These are phyloP conservation scores for Pollenia angustigena DNA, from an alignment of 2,888 invertebrate genomes.

Conservation along the genomic window DNA sequence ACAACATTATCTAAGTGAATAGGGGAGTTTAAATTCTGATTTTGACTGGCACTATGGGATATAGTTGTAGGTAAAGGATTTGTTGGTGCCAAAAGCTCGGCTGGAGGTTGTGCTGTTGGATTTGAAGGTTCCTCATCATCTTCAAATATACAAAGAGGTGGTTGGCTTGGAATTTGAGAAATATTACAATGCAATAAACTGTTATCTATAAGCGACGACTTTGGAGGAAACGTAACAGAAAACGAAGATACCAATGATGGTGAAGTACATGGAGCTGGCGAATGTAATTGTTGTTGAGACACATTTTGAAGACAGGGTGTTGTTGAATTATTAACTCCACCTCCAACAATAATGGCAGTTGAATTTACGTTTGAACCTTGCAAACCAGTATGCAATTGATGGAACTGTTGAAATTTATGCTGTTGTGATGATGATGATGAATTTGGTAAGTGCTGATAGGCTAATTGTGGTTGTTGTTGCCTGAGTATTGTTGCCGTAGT, in stretches of 20 bases:
- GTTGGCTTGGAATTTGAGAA: constrained; percentile 83
- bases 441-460: constrained; percentile 68
- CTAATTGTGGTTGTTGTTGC: constrained; percentile 73
- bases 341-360: constrained; percentile 30
- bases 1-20: constrained; percentile 75
- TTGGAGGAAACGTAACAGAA: constrained; percentile 78
- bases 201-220: constrained; percentile 80
- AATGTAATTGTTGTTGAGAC: constrained; percentile 70
- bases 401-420: constrained; percentile 76
- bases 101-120: constrained; percentile 79
- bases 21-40: constrained; percentile 58
- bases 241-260: constrained; percentile 68
- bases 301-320: constrained; percentile 32
- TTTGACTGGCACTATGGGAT: constrained; percentile 45
- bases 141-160: constrained; percentile 83
- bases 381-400: constrained; percentile 78
- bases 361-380: constrained; percentile 74
- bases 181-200: constrained; percentile 82
- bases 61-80: constrained; percentile 52
- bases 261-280: constrained; percentile 73
- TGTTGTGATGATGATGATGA: constrained; percentile 54
- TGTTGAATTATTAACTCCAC: constrained; percentile 53
- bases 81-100: constrained; percentile 72
- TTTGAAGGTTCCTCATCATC: constrained; percentile 83
- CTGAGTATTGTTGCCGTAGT: constrained; percentile 76